Conservation (phyloP, 2,888 invertebrate genomes). For the Drosophila birchii region DNA sequence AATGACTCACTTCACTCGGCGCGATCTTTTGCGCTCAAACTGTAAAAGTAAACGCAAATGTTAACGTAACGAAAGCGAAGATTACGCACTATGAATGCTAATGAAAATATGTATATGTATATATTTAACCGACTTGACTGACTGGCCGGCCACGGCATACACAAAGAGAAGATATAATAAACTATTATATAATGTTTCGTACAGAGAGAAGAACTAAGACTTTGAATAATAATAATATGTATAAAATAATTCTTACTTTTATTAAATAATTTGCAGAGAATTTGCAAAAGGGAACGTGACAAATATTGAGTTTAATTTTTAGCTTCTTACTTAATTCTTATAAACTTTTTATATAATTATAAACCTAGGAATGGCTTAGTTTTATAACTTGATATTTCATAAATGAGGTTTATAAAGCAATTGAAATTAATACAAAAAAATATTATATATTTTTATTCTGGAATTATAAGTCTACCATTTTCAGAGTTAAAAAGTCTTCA, state of each 20-base stretch:
- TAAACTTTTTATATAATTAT: not conserved
- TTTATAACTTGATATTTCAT: not conserved
- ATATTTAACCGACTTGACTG: not conserved
- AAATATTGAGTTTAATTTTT: too few relatives aligned
- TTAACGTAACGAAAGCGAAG: conserved; percentile 11
- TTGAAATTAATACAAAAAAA: too few relatives aligned
- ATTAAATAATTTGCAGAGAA: not conserved
- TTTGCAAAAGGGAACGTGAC: too few relatives aligned
- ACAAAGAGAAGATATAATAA: not conserved
- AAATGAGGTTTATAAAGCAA: too few relatives aligned
- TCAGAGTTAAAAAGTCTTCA: too few relatives aligned
- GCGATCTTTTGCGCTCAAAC: conserved; percentile 22
- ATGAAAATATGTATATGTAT: conserved; percentile 8
- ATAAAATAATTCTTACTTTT: not conserved
- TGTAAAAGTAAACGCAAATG: conserved; percentile 5
- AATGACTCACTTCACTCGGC: conserved; percentile 24
- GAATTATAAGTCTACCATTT: too few relatives aligned
- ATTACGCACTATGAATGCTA: conserved; percentile 16
- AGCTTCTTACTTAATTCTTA: too few relatives aligned
- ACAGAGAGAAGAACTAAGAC: not conserved
- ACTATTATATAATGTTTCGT: not conserved
- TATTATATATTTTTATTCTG: too few relatives aligned
- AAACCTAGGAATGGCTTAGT: not conserved
- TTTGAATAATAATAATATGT: not conserved
- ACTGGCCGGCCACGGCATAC: not conserved